Conservation (phyloP, 2,113 vertebrate genomes). For the Perca schrenkii region DNA sequence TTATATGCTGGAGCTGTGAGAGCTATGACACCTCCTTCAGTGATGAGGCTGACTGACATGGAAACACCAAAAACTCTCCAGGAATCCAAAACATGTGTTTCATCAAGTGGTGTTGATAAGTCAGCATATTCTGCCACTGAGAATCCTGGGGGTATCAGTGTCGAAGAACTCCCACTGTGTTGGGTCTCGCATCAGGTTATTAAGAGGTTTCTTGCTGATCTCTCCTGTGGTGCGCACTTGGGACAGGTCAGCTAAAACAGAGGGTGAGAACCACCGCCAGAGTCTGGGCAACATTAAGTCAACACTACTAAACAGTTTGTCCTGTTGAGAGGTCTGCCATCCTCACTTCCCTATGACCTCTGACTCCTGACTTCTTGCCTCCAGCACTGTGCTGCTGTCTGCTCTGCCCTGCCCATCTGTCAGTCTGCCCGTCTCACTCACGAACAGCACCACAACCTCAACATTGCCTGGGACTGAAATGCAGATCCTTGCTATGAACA, state of each 20-base stretch:
- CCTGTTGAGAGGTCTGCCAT: slow-evolving; percentile 63
- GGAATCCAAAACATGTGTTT: slow-evolving; percentile 70
- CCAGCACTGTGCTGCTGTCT: slow-evolving; percentile 38
- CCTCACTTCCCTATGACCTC: slow-evolving; percentile 63
- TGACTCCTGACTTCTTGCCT: slow-evolving; percentile 60
- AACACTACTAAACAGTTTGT: slow-evolving; percentile 63
- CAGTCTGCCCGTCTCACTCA: slow-evolving; percentile 16
- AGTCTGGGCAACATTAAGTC: slow-evolving; percentile 65
- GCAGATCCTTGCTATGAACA: background rate
- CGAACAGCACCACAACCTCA: slow-evolving; percentile 1
- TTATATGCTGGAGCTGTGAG: slow-evolving; percentile 13
- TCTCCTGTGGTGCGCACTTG: slow-evolving; percentile 47
- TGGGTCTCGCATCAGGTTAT: slow-evolving; percentile 27
- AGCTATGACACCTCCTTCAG: slow-evolving; percentile 41
- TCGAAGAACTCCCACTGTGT: slow-evolving; percentile 58
- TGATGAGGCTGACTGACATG: slow-evolving; percentile 56
- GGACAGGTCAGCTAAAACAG: slow-evolving; percentile 57
- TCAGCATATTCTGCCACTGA: slow-evolving; percentile 65
- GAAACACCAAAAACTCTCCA: slow-evolving; percentile 63
- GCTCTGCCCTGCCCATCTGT: slow-evolving; percentile 13
- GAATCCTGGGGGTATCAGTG: slow-evolving; percentile 60
- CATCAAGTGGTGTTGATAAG: slow-evolving; percentile 76
- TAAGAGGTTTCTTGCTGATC: slow-evolving; percentile 37
- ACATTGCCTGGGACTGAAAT: background rate
- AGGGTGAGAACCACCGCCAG: slow-evolving; percentile 42